Percentiles rank a stretch among this genome's conserved stretches.
phyloP scores from a whole-genome alignment of 2,888 invertebrate species.

The Lasioglossum zephyrum region DNA sequence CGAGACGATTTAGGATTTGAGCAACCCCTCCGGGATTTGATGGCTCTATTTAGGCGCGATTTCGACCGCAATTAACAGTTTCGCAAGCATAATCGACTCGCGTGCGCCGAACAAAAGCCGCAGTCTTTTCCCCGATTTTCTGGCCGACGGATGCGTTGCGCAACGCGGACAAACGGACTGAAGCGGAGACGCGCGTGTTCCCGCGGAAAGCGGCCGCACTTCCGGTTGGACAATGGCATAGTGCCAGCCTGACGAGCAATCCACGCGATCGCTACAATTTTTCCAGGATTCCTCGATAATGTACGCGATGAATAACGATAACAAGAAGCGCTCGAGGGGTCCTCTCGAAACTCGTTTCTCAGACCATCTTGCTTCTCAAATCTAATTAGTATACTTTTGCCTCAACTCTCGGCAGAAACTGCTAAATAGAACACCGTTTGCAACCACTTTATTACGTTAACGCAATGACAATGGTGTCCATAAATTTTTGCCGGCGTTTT shows the following conservation, averaged over 20 bases:
- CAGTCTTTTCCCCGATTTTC: constrained; percentile 46
- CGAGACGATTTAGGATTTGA: neutral
- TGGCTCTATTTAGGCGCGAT: neutral
- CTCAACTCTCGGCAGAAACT: neutral
- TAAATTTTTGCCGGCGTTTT: neutral
- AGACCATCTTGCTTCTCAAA: neutral
- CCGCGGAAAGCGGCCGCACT: constrained; percentile 53
- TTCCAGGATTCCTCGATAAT: neutral
- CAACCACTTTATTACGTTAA: neutral
- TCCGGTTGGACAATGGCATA: constrained; percentile 59
- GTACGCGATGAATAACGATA: neutral
- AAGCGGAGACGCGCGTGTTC: constrained; percentile 43
- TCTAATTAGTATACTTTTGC: neutral
- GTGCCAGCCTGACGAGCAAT: constrained; percentile 46
- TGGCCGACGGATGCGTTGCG: constrained; percentile 49
- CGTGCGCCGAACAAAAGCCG: constrained; percentile 34
- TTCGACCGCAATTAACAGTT: neutral
- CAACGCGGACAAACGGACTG: constrained; percentile 53
- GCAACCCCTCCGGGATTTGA: neutral
- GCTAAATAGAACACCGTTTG: neutral
- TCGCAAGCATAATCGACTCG: neutral
- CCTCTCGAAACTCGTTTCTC: neutral
- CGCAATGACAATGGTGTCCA: neutral
- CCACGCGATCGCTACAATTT: neutral
- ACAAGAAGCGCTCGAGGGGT: neutral